Base-by-base conservation (phyloP, 1,140 invertebrate species). In the Aphaenogaster ashmeadi region DNA sequence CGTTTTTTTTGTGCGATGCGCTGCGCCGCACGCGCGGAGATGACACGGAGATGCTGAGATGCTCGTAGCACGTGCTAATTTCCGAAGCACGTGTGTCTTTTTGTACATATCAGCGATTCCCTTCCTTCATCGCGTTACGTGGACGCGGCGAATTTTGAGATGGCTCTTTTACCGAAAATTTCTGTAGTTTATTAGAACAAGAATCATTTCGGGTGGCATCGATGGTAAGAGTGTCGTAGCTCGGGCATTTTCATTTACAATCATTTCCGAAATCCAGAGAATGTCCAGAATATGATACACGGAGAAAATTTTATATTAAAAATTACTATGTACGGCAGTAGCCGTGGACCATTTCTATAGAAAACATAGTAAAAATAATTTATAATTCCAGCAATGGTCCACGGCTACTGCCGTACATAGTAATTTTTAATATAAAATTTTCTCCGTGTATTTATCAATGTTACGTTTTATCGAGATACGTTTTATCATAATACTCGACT, bases 21-120 rank as follows among this genome's bases (percentile, higher is more conserved):
- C 6, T 50, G 44, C 15, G 13, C 41, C 5, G 18, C 33, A 8
- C 38, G 38, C 52, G 54, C 15, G 56, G 7, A 56, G 36, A n/a
- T n/a, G 27, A 21, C 38, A 64, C 33, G 38, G 33, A 66, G 64
- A 41, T 36, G 44, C 33, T 52, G 36, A 66, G 64, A 41, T 36
- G 44, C 33, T 67, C 44, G 44, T 58, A 72, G 52, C 79, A 72
- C 79, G 52, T 72, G 79, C 52, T 81, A 56, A 81, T 81, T 72
- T 71, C 52, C 7, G 27, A 44, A 58, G 41, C 66, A 83, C 79
- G 27, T 72, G 66, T 64, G 9, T n/a, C 27, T 33, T 60, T 50
- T 77, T 77, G 56, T 27, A 7, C 21, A 21, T 71, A 41, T 33
- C 36, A 38, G 52, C 11, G 56, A 47, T 33, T 47, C 56, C 9